Base-by-base conservation (phyloP, 92 coral and sea anemone genomes). In the Actinernus sp. region DNA sequence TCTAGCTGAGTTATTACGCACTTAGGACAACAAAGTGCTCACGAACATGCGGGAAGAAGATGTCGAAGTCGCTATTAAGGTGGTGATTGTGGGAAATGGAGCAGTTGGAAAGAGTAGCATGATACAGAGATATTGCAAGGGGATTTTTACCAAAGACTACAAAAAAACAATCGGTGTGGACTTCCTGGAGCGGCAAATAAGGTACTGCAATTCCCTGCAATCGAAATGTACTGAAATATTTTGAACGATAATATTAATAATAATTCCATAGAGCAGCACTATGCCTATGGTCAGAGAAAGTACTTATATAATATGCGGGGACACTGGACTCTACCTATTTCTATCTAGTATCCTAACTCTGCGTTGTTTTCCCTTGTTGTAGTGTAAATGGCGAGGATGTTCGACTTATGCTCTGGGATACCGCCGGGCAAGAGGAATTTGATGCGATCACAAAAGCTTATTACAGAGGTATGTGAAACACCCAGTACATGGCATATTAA, bases 371-470 rank as follows among this genome's bases (percentile, higher is more conserved):
- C 29, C 55, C 40, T 23, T 45, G 18, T 60, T 61, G 22, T 57
- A 94, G 98, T 47, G 73, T 90, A 24, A 84, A 84, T 36, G 86
- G 85, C 13, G 98, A 94, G 48, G 98, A 94, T 39, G 90, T 94
- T 29, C 85, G 98, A 22, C 63, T 94, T 41, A 94, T 94, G 98
- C 47, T 94, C 29, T 94, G 98, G 98, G 98, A 94, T 69, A 94
- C 98, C 0, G 98, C 98, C 4, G 98, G 98, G 0, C 98, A 94
- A 58, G 98, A 94, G 52, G 98, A 94, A 84, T 94, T 94, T 74
- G 98, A 94, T 83, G 98, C 98, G 63, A 94, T 94, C 26, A 94
- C 98, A 4, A 94, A 94, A 47, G 98, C 98, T 14, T 94, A 94
- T 65, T 94, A 94, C 31, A 57, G 98, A 87, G 98, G 98, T 94